Base-by-base conservation (phyloP, 1,140 invertebrate genomes). In the Ips typographus region DNA sequence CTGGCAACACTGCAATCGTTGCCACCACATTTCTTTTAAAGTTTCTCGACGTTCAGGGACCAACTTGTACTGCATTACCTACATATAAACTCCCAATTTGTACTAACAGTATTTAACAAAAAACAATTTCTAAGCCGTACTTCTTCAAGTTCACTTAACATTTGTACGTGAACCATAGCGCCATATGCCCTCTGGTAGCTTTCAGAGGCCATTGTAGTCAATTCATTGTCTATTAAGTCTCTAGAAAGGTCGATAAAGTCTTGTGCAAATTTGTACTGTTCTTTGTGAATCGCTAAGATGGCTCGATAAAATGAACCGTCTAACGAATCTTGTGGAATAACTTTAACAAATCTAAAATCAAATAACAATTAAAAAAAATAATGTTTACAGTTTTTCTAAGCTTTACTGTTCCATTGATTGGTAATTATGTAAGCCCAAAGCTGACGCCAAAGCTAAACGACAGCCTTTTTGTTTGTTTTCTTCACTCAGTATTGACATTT, bases 141-240 rank as follows among this genome's bases (percentile, higher is more conserved):
- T 84, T 99, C 97, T 79, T 99, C 98, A 51, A 99, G 79, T 82
- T 99, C 98, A 0, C 95, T 92, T 42, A 99, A 81, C 85, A 99
- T 94, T 79, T 99, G 97, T 0, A 98, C 96, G 74, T 93, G 92
- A 0, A 99, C 95, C 93, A 99, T 96, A 1, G 96, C 93, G 36
- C 94, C 95, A 80, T 99, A 99, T 7, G 98, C 98, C 76, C 97
- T 84, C 77, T 97, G 95, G 77, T 99, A 99, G 72, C 96, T 98
- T 81, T 99, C 98, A 0, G 94, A 94, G 1, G 95, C 96, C 89
- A 99, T 96, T 1, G 98, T 95, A 1, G 97, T 98, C 56, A 99
- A 81, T 79, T 99, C 97, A 0, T 94, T 97, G 80, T 99, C 98
- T 2, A 99, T 82, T 40, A 98, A 84, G 81, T 98, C 94, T 36